Percentiles rank a stretch among this genome's conserved stretches.
Conservation (phyloP, 2,888 invertebrate species). For the Orthonychiurus folsomi region DNA sequence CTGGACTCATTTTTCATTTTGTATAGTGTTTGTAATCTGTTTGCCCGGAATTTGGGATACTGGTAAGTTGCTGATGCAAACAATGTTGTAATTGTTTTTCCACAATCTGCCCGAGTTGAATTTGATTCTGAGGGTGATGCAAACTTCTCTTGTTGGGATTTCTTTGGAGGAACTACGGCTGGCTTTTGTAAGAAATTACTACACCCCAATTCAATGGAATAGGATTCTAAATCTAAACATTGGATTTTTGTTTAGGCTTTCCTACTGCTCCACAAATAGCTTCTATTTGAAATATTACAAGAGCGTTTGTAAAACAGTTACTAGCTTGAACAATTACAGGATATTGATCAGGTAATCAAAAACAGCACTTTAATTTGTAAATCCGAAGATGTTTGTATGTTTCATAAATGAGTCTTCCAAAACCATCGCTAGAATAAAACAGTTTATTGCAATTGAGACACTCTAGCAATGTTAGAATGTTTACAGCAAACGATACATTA, state of each 20-base stretch:
- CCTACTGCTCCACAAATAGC: constrained; percentile 6
- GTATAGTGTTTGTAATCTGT: background rate
- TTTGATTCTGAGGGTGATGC: background rate
- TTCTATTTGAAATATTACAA: constrained; percentile 16
- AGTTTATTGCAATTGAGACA: too few species aligned
- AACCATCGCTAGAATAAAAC: too few species aligned
- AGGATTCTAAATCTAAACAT: background rate
- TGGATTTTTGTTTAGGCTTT: background rate
- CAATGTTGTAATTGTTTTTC: constrained; percentile 1
- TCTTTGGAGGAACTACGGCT: background rate
- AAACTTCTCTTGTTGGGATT: constrained; percentile 2
- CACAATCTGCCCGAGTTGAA: background rate
- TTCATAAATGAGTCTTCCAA: too few species aligned
- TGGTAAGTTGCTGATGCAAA: background rate
- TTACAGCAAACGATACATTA: too few species aligned
- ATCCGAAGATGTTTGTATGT: too few species aligned
- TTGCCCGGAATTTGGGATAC: background rate
- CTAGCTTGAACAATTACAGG: too few species aligned
- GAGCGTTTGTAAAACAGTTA: background rate
- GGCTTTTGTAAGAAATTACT: background rate
- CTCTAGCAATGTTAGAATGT: too few species aligned
- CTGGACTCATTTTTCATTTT: background rate
- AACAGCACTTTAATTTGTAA: too few species aligned
- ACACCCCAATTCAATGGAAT: background rate
- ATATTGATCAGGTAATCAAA: too few species aligned